Conservation (phyloP, 2,888 invertebrate species). For the Scelioninae gen. 1 region DNA sequence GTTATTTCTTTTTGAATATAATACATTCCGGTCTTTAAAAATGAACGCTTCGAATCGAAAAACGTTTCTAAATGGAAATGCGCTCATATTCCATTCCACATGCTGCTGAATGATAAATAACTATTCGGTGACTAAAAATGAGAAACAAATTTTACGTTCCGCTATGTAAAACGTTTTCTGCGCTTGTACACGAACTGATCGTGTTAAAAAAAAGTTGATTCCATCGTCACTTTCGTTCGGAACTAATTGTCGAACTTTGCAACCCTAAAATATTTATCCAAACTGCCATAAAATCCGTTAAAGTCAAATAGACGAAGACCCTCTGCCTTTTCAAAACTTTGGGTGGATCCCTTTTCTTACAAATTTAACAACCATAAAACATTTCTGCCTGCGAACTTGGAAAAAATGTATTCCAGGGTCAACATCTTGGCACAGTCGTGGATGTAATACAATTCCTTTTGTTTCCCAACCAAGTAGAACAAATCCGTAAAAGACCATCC, state of each 20-base stretch:
- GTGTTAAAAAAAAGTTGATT: too few relatives aligned
- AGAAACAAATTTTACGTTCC: conserved; percentile 4
- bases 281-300: too few relatives aligned
- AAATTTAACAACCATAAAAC: conserved; percentile 36
- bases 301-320: conserved; percentile 5
- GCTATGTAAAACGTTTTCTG: too few relatives aligned
- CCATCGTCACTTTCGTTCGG: too few relatives aligned
- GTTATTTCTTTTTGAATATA: too few relatives aligned
- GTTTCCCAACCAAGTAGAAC: conserved; percentile 56
- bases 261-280: too few relatives aligned
- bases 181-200: too few relatives aligned
- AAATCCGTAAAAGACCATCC: conserved; percentile 54
- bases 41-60: background rate
- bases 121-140: too few relatives aligned
- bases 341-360: background rate
- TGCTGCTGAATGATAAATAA: too few relatives aligned
- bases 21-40: background rate
- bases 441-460: conserved; percentile 41
- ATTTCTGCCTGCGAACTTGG: conserved; percentile 12
- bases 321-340: conserved; percentile 5
- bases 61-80: background rate
- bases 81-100: too few relatives aligned
- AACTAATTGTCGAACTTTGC: too few relatives aligned
- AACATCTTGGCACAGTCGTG: conserved; percentile 30
- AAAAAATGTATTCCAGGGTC: conserved; percentile 48